Conservation (phyloP, 1,140 invertebrate genomes). For the Zaprionus taronus region DNA sequence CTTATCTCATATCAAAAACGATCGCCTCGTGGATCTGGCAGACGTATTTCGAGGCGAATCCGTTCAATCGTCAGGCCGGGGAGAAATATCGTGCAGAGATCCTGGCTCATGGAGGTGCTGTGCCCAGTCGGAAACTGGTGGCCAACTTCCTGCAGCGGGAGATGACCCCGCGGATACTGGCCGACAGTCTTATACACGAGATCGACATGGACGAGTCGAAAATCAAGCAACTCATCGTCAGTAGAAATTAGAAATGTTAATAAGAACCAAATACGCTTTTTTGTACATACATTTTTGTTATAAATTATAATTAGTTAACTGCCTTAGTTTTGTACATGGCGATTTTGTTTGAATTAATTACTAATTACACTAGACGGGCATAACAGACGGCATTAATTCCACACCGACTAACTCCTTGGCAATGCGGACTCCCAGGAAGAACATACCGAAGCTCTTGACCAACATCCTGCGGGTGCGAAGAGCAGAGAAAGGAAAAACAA, state of each 20-base stretch:
- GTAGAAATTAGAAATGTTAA: slow-evolving; percentile 39
- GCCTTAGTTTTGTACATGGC: slow-evolving; percentile 45
- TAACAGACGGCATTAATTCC: slow-evolving; percentile 87
- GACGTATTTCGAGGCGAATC: slow-evolving; percentile 92
- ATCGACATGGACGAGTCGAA: slow-evolving; percentile 85
- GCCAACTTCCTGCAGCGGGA: slow-evolving; percentile 89
- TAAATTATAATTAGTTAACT: slow-evolving; percentile 70
- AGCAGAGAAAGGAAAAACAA: not conserved
- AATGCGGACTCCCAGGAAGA: slow-evolving; percentile 88
- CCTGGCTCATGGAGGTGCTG: slow-evolving; percentile 94
- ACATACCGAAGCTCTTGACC: slow-evolving; percentile 89
- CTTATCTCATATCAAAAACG: slow-evolving; percentile 97
- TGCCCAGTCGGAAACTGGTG: slow-evolving; percentile 90
- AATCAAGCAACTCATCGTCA: slow-evolving; percentile 77
- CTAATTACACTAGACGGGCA: slow-evolving; percentile 73
- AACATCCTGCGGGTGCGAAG: slow-evolving; percentile 86
- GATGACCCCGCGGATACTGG: slow-evolving; percentile 87
- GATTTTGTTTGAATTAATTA: slow-evolving; percentile 38
- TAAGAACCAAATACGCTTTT: slow-evolving; percentile 19
- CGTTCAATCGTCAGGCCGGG: slow-evolving; percentile 91
- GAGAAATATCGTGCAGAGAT: slow-evolving; percentile 91
- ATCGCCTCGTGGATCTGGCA: slow-evolving; percentile 98
- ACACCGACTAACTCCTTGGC: slow-evolving; percentile 88
- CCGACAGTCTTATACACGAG: slow-evolving; percentile 86
- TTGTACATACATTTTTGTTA: slow-evolving; percentile 49